phyloP scores from a whole-genome alignment of 1,140 invertebrate genomes.

The Bombus sylvicola region DNA sequence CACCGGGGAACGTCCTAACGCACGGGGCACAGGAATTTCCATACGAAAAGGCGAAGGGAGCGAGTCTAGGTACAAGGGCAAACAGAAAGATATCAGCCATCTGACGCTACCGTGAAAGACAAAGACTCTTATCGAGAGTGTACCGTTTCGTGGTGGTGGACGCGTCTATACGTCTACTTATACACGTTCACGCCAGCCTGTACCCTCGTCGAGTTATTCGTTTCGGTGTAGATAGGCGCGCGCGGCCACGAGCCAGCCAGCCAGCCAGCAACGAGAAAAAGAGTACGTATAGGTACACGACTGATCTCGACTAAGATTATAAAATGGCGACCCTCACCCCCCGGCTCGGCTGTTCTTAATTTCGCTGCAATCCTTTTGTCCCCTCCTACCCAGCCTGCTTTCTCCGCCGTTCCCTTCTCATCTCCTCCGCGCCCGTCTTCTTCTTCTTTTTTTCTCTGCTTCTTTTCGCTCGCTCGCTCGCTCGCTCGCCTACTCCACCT shows the following conservation, averaged over 20 bases:
- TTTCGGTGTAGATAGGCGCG: conserved; percentile 28
- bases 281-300: conserved; percentile 56
- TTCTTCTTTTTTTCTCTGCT: not conserved
- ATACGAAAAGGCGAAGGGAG: not conserved
- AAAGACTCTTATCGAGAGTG: conserved; percentile 24
- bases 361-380: conserved; percentile 67
- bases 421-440: not conserved
- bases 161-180: conserved; percentile 30
- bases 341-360: conserved; percentile 63
- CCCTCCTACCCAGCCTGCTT: conserved; percentile 40
- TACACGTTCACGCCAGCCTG: not conserved
- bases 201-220: conserved; percentile 33
- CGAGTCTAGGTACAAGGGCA: not conserved
- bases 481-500: conserved; percentile 18
- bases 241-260: not conserved
- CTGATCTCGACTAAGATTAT: conserved; percentile 70
- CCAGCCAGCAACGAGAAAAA: conserved; percentile 41
- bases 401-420: conserved; percentile 9
- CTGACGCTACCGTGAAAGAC: conserved; percentile 27
- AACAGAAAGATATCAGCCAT: conserved; percentile 6
- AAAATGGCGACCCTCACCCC: conserved; percentile 70
- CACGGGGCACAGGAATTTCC: not conserved
- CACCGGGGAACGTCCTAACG: rapidly evolving
- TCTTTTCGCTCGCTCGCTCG: not conserved
- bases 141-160: conserved; percentile 30